phyloP scores from a whole-genome alignment of 2,113 vertebrate genomes.

The Clinocottus analis region DNA sequence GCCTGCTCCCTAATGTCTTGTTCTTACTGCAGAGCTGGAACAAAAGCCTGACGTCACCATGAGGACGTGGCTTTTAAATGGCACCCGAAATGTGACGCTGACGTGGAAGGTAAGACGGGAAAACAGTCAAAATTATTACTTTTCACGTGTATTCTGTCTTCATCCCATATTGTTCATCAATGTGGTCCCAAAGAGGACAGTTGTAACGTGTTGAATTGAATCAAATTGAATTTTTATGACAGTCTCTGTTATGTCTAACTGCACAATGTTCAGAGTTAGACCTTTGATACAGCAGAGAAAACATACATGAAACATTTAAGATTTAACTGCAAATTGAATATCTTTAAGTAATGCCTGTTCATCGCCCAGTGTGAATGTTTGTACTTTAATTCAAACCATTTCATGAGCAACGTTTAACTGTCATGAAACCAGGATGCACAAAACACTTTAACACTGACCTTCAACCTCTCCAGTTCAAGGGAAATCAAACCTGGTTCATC shows the following conservation, averaged over 20 bases:
- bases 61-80: constrained; percentile 17
- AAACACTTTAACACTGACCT: background rate
- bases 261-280: background rate
- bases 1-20: background rate
- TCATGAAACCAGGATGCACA: background rate
- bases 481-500: background rate
- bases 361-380: background rate
- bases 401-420: background rate
- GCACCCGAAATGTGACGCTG: constrained; percentile 55
- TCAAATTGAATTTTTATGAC: too few species aligned
- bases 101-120: constrained; percentile 69
- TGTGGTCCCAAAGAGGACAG: background rate
- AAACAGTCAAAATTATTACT: background rate
- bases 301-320: background rate
- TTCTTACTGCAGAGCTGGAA: constrained; percentile 65
- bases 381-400: background rate
- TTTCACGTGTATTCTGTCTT: background rate
- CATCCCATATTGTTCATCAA: background rate
- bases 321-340: background rate
- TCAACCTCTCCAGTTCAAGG: background rate
- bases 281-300: background rate
- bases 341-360: background rate
- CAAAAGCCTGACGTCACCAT: constrained; percentile 44
- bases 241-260: background rate
- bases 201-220: background rate